phyloP scores from a whole-genome alignment of 2,113 vertebrate species.

The Phylloscopus trochilus region DNA sequence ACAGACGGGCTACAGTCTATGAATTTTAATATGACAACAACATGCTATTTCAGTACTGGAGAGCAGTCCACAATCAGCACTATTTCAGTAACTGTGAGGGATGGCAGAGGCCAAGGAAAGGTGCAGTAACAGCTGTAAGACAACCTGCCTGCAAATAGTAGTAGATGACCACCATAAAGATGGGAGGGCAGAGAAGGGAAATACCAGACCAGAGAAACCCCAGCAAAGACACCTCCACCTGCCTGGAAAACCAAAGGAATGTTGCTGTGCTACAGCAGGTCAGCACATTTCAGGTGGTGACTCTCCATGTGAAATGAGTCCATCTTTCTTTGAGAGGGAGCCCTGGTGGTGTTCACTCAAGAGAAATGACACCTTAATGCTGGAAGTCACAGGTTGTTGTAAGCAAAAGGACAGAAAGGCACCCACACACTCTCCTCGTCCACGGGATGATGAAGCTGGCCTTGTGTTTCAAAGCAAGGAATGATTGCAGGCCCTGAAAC shows the following conservation, averaged over 20 bases:
- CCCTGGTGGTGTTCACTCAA: not conserved
- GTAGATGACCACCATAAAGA: not conserved
- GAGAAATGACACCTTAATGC: not conserved
- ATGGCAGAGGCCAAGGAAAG: conserved; percentile 44
- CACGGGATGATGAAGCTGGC: not conserved
- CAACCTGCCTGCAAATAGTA: not conserved
- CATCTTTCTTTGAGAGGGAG: not conserved
- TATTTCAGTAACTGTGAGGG: conserved; percentile 32
- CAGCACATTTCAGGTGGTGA: not conserved
- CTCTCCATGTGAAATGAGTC: not conserved
- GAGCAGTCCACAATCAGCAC: conserved; percentile 28
- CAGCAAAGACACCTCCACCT: not conserved
- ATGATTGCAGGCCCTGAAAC: not conserved
- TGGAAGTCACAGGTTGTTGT: not conserved
- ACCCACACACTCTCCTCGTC: not conserved
- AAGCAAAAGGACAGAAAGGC: not conserved
- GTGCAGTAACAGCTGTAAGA: conserved; percentile 20
- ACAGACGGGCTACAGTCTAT: conserved; percentile 2
- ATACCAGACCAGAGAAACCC: not conserved
- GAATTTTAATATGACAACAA: conserved; percentile 69
- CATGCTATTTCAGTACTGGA: conserved; percentile 54
- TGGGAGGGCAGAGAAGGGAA: not conserved
- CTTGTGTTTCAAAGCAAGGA: not conserved
- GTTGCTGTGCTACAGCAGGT: not conserved
- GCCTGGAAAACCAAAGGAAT: not conserved